A percentile compares a stretch with the other conserved stretches of the same genome.
These are phyloP conservation scores for Gavialis gangeticus DNA, from an alignment of 2,113 vertebrate genomes.

Conservation along the genomic window DNA sequence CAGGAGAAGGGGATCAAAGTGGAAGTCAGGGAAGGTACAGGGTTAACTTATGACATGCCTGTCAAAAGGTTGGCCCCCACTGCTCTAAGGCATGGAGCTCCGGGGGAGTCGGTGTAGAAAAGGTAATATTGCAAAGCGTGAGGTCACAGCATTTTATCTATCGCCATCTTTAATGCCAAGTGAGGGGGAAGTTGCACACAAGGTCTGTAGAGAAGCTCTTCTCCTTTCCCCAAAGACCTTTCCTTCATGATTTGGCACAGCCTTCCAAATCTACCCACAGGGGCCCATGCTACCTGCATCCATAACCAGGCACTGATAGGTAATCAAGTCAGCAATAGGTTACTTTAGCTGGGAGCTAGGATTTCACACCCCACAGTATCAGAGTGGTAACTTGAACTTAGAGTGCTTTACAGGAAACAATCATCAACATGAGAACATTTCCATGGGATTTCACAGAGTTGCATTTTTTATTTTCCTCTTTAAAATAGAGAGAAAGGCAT, in stretches of 20 bases:
- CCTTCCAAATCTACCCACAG: conserved; percentile 4
- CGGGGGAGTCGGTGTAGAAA: neutral
- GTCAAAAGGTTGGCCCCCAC: too few relatives aligned
- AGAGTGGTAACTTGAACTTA: neutral
- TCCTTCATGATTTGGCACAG: neutral
- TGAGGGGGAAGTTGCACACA: neutral
- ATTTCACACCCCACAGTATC: neutral
- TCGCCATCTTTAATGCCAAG: neutral
- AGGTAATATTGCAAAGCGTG: neutral
- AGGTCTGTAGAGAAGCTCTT: neutral
- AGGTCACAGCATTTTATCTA: neutral
- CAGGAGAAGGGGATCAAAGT: too few relatives aligned
- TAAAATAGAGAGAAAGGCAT: conserved; percentile 49
- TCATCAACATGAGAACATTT: neutral
- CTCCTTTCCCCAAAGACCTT: neutral
- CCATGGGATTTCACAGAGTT: neutral
- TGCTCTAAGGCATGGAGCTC: neutral
- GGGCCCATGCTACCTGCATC: neutral
- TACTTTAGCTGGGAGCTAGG: neutral
- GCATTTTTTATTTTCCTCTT: conserved; percentile 33
- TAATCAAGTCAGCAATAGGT: neutral
- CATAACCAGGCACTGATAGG: neutral
- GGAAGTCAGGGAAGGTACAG: too few relatives aligned
- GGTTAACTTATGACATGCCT: too few relatives aligned
- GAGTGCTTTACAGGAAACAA: neutral